These are phyloP conservation scores for Brachirus orientalis DNA, from an alignment of 2,113 vertebrate species.

Conservation along the genomic window DNA sequence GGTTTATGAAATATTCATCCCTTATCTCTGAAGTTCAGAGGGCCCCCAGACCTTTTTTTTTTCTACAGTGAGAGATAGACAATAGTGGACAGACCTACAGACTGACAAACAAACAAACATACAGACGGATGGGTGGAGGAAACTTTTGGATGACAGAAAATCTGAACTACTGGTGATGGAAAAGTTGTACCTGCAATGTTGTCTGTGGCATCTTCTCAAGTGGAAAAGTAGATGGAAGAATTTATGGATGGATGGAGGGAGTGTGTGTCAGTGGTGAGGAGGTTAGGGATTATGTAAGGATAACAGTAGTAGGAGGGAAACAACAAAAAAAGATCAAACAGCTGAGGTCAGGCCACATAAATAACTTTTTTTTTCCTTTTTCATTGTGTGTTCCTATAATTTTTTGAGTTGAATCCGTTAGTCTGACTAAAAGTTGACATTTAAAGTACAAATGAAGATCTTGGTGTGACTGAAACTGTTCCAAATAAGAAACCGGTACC, in stretches of 20 bases:
- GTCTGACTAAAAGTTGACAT: no score
- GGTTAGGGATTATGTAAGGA: conserved; percentile 46
- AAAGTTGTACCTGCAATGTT: conserved; percentile 77
- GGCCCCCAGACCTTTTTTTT: conserved; percentile 19
- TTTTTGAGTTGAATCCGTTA: neutral
- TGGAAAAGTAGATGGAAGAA: conserved; percentile 65
- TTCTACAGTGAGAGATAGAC: conserved; percentile 30
- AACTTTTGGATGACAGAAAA: conserved; percentile 40
- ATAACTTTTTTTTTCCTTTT: conserved; percentile 23
- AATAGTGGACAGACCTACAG: neutral
- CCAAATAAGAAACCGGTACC: no score
- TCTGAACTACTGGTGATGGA: conserved; percentile 54
- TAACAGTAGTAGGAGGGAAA: conserved; percentile 65
- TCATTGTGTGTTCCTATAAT: neutral
- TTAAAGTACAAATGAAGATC: no score
- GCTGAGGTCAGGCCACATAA: conserved; percentile 44
- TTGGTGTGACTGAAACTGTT: no score
- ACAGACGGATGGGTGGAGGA: conserved; percentile 17
- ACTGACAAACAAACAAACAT: conserved; percentile 15
- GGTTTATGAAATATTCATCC: conserved; percentile 56
- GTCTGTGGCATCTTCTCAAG: conserved; percentile 68
- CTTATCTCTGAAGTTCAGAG: conserved; percentile 45
- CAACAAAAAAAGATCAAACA: conserved; percentile 70
- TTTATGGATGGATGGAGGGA: conserved; percentile 28
- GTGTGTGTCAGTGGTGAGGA: conserved; percentile 21